Conservation (phyloP, 2,888 invertebrate genomes). For the Nezara viridula region DNA sequence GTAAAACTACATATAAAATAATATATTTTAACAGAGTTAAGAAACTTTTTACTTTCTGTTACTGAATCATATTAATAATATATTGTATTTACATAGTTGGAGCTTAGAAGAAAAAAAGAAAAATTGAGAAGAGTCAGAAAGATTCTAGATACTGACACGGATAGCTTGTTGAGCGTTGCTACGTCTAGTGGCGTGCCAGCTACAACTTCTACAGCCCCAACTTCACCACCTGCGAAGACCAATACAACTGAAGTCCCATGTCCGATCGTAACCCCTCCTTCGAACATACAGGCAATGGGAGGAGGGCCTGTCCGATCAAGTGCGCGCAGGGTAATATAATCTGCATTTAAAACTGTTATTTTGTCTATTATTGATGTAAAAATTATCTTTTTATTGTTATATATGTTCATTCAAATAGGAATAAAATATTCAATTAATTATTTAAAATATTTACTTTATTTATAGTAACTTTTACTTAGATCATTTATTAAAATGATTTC, state of each 20-base stretch:
- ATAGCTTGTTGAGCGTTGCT: neutral
- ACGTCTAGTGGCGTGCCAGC: slow-evolving; percentile 1
- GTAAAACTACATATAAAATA: no score
- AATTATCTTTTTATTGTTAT: no score
- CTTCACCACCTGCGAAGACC: slow-evolving; percentile 29
- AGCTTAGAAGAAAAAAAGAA: slow-evolving; percentile 19
- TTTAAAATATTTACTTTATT: no score
- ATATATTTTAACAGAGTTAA: no score
- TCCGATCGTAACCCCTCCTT: slow-evolving; percentile 17
- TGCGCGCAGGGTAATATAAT: slow-evolving; percentile 31
- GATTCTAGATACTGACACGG: slow-evolving; percentile 1
- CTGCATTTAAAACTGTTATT: neutral
- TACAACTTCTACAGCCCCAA: neutral
- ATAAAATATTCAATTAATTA: neutral
- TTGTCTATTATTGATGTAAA: neutral
- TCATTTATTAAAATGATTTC: no score
- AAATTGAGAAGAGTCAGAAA: slow-evolving; percentile 22
- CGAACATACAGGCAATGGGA: neutral
- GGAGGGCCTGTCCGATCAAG: slow-evolving; percentile 50
- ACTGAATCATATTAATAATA: neutral
- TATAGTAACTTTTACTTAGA: no score
- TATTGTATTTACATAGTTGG: neutral
- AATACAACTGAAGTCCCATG: slow-evolving; percentile 27
- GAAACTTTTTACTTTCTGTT: neutral
- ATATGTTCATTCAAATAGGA: neutral